phyloP scores from a whole-genome alignment of 2,888 invertebrate genomes.

The Temnothorax rugatulus region DNA sequence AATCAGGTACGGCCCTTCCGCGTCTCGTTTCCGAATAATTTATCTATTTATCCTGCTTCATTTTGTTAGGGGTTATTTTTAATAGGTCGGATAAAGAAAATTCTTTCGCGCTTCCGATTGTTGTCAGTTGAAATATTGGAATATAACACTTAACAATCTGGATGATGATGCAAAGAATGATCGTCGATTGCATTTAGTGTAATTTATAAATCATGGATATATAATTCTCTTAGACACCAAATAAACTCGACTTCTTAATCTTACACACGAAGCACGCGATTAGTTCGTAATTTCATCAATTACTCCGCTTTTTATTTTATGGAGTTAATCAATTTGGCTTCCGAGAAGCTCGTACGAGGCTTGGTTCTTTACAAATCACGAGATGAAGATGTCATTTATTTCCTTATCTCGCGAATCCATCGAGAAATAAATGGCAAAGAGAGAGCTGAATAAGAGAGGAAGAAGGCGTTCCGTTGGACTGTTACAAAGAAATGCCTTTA shows the following conservation, averaged over 20 bases:
- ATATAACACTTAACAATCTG: not conserved
- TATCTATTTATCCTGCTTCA: not conserved
- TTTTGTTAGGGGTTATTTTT: not conserved
- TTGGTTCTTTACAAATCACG: not conserved
- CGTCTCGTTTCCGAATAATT: constrained; percentile 6
- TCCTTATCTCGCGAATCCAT: not conserved
- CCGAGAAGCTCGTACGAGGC: not conserved
- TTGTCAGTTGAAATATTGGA: not conserved
- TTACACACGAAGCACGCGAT: not conserved
- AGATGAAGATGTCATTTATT: not conserved
- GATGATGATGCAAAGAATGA: no score
- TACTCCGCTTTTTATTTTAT: not conserved
- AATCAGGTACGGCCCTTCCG: constrained; percentile 83
- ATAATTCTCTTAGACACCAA: not conserved
- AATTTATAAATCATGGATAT: not conserved
- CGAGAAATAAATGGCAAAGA: not conserved
- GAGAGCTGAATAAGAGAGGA: not conserved
- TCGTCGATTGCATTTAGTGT: not conserved
- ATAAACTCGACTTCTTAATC: not conserved
- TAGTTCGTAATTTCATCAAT: not conserved
- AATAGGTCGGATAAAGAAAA: no score
- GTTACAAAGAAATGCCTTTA: constrained; percentile 15
- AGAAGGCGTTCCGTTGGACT: not conserved
- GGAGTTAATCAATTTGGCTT: not conserved
- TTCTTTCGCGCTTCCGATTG: not conserved